Base-by-base conservation (phyloP, 2,113 vertebrate genomes). In the Hepsetus odoe region DNA sequence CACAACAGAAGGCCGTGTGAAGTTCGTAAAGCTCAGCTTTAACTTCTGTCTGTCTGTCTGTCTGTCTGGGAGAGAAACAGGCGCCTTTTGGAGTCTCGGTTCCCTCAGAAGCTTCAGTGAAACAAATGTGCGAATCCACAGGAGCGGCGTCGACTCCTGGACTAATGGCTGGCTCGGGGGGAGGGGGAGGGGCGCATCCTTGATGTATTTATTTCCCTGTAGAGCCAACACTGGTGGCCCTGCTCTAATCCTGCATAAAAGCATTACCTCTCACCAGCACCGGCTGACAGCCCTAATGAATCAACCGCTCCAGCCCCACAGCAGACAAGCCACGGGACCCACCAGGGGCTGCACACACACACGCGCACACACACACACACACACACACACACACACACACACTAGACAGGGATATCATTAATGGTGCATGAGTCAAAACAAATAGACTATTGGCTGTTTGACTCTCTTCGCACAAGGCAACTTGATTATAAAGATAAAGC, bases 281-380 rank as follows among this genome's bases (percentile, higher is more conserved):
- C 84, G 91, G 89, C 89, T 91, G 92, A 93, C 92, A 94, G 89
- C 84, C 49, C 87, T 91, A 93, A 93, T 94, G 91, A 95, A 94
- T 95, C 94, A 94, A 91, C 92, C 89, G 86, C 82, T 89, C 91
- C 88, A 92, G 83, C 90, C 90, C 90, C 91, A 91, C 91, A 89
- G 91, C 87, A 72, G 90, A 84, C 90, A 91, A 90, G 89, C 89
- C 91, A 70, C 64, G 76, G 76, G 80, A 76, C 56, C 76, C 66
- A 69, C 26, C 16, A 42, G 69, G 24, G 71, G 71, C 71, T 79
- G 65, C 68, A 35, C n/a, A 73, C 68, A 80, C 71, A 71, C 24
- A 35, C 61, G 38, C 40, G n/a, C n/a, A 81, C 68, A 85, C 2
- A 80, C 44, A 77, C 69, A 83, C 42, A 83, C 46, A 30, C 58